Base-by-base conservation (phyloP, 53 echinoderm and acorn worm genomes). In the Apostichopus leukothele region DNA sequence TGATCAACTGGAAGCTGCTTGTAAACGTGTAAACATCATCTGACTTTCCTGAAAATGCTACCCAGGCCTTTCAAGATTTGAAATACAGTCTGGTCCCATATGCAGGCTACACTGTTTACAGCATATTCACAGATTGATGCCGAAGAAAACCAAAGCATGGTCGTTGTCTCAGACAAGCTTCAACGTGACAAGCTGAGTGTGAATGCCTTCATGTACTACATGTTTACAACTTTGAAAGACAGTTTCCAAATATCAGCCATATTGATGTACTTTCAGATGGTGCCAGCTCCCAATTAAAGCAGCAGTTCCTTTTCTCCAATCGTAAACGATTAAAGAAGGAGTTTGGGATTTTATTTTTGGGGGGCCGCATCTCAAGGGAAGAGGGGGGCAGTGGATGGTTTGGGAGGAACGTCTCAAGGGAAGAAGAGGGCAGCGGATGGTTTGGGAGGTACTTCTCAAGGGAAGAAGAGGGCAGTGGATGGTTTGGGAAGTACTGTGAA, bases 21-120 rank as follows among this genome's bases (percentile, higher is more conserved):
- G 63, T 55, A 67, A 91, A 67, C 78, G 86, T 50, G 78, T 60
- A 50, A 76, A 67, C 51, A 51, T 91, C 20, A 9, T 77, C 3
- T 11, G 90, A 90, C 57, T 86, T 91, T 78, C 60, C 91, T 21
- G 91, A 91, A 84, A 91, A 91, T 78, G 87, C 87, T 14, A 27
- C 60, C 21, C 67, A 87, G 5, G 77, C 50, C 26, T 16, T 76
- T 39, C 91, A 91, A 87, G 61, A 91, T 87, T 39, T 39, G 91
- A 91, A 50, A 66, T 91, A 8, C 91, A 91, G 51, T 76, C 91
- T 18, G 91, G 39, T 27, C 61, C 50, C 78, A 91, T 61, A 52
- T 53, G 22, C 91, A 91, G 68, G 91, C 91, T 50, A 91, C 91
- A 14, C 87, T 91, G 61, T 91, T 91, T 67, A 87, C 91, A 23